Conservation (phyloP, 2,113 vertebrate genomes). For the Chionomys nivalis region DNA sequence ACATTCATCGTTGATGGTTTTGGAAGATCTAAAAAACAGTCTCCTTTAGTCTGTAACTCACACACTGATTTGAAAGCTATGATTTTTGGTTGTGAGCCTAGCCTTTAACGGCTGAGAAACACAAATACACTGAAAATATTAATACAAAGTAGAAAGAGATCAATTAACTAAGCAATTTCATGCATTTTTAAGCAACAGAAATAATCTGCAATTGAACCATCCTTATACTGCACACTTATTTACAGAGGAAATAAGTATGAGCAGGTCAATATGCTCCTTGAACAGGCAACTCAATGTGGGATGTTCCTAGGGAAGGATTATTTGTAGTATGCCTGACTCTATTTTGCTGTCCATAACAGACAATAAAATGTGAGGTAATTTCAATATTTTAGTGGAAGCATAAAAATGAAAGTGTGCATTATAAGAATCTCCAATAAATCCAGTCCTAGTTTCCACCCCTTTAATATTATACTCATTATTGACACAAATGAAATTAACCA, state of each 20-base stretch:
- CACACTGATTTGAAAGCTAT: neutral
- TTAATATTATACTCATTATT: neutral
- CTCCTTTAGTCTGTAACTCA: neutral
- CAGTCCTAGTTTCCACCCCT: neutral
- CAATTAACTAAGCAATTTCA: conserved; percentile 20
- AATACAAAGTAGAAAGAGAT: neutral
- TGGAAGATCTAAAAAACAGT: neutral
- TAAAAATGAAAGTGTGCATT: neutral
- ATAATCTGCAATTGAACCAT: neutral
- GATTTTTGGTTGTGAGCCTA: too few relatives aligned
- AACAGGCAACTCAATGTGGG: neutral
- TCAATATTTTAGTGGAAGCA: neutral
- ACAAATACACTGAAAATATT: neutral
- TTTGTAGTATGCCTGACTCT: neutral
- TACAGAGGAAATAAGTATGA: conserved; percentile 1
- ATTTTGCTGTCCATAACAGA: neutral
- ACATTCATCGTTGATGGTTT: neutral
- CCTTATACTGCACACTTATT: neutral
- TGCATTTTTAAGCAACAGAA: conserved; percentile 16
- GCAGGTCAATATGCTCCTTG: neutral
- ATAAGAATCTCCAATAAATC: neutral
- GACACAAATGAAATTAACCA: neutral
- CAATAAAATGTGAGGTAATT: neutral
- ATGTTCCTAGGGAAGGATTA: neutral
- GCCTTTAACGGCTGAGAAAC: too few relatives aligned